Evolutionary conservation across 2,797 vertebrate genomes (phyloP).

Genomic region (Chiroxiphia lanceolata): DNA sequence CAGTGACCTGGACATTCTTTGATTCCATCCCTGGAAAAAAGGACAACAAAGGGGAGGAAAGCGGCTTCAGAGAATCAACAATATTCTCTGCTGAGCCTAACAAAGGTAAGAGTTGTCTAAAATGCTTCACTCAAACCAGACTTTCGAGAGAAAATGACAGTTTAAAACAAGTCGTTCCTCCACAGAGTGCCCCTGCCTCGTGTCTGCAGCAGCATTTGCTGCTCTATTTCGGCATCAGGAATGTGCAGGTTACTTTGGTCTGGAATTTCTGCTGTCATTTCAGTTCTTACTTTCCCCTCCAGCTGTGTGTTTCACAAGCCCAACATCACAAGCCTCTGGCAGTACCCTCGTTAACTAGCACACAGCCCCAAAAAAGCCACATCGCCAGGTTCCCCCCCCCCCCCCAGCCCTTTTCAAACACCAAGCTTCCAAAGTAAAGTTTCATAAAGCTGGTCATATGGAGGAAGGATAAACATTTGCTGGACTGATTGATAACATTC

Average conservation of each 20-base stretch:
- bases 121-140: background rate
- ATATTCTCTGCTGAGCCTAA: background rate
- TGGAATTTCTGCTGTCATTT: background rate
- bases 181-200: background rate
- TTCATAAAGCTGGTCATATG: background rate
- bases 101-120: background rate
- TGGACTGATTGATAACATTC: slow-evolving; percentile 1
- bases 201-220: background rate
- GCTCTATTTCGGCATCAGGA: background rate
- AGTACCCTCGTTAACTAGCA: background rate
- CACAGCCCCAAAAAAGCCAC: background rate
- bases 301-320: slow-evolving; percentile 32
- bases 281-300: background rate
- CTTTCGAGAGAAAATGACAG: background rate
- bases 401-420: background rate
- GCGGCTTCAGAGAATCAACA: background rate
- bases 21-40: background rate
- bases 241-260: background rate
- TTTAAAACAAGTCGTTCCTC: background rate
- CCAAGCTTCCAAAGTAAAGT: slow-evolving; percentile 18
- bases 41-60: background rate
- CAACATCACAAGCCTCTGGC: background rate
- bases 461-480: slow-evolving; percentile 42
- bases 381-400: background rate
- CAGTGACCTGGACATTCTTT: background rate